phyloP scores from a whole-genome alignment of 2,888 invertebrate species.

The Aleiodes leptofemur region DNA sequence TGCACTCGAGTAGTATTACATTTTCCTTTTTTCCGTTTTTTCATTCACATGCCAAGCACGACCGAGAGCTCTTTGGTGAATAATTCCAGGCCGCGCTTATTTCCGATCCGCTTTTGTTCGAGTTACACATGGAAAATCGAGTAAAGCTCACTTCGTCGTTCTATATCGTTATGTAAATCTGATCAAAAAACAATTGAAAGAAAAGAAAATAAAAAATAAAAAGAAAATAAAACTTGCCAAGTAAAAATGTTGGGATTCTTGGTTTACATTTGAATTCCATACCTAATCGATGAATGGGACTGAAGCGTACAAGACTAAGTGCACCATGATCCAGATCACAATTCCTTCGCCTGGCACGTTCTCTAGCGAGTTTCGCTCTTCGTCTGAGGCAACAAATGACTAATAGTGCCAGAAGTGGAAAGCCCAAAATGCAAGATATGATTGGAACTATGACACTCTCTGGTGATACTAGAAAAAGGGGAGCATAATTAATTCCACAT shows the following conservation, averaged over 20 bases:
- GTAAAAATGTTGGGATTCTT: not conserved
- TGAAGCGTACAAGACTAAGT: constrained; percentile 87
- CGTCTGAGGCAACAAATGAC: constrained; percentile 91
- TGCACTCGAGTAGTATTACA: not conserved
- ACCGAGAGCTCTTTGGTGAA: not conserved
- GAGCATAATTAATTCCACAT: not conserved
- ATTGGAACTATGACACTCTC: constrained; percentile 93
- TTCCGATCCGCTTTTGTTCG: not conserved
- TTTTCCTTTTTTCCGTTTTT: constrained; percentile 12
- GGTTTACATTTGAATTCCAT: constrained; percentile 53
- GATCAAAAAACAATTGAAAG: not conserved
- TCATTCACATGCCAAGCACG: not conserved
- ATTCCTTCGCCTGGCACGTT: constrained; percentile 87
- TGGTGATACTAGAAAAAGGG: constrained; percentile 83
- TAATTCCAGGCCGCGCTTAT: not conserved
- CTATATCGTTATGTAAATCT: not conserved
- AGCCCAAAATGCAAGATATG: constrained; percentile 92
- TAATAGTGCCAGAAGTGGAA: constrained; percentile 89
- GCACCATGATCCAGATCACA: constrained; percentile 90
- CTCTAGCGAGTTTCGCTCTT: constrained; percentile 89
- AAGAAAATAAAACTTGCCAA: no score
- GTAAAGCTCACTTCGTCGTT: no score
- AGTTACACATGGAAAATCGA: not conserved
- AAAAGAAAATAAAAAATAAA: no score
- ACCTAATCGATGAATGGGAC: constrained; percentile 85